Conservation (phyloP, 2,797 vertebrate species). For the Alauda arvensis region DNA sequence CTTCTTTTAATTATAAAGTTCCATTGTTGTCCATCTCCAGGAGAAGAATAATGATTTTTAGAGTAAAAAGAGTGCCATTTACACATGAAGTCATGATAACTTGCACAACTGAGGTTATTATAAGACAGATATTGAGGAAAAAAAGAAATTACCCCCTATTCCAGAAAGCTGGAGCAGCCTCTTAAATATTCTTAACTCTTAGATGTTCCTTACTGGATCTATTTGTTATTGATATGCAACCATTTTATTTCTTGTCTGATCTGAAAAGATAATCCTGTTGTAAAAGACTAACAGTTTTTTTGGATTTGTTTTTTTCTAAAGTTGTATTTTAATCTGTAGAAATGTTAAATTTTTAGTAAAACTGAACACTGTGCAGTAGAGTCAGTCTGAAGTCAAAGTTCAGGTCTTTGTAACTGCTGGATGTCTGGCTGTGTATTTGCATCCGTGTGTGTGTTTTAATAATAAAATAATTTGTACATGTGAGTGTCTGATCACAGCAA, state of each 20-base stretch:
- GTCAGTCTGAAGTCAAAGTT: neutral
- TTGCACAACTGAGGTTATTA: neutral
- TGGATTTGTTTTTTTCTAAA: neutral
- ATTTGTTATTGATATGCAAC: neutral
- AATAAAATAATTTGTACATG: neutral
- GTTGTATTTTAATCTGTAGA: neutral
- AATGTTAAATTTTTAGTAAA: neutral
- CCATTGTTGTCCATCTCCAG: neutral
- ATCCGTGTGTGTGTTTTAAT: accelerated
- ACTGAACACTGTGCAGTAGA: neutral
- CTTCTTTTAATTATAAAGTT: neutral
- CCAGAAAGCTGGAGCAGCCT: neutral
- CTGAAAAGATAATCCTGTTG: neutral
- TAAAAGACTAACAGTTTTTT: neutral
- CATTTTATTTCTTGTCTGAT: neutral
- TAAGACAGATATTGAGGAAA: neutral
- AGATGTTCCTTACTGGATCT: neutral
- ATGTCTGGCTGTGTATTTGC: accelerated
- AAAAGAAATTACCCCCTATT: accelerated
- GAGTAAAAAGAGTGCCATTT: neutral
- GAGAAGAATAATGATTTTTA: neutral
- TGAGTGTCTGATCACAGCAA: neutral
- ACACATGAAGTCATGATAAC: neutral
- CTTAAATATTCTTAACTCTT: neutral
- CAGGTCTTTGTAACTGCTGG: neutral